Evolutionary conservation across 2,113 vertebrate species (phyloP).

Genomic region (Gymnocephalus cernua): DNA sequence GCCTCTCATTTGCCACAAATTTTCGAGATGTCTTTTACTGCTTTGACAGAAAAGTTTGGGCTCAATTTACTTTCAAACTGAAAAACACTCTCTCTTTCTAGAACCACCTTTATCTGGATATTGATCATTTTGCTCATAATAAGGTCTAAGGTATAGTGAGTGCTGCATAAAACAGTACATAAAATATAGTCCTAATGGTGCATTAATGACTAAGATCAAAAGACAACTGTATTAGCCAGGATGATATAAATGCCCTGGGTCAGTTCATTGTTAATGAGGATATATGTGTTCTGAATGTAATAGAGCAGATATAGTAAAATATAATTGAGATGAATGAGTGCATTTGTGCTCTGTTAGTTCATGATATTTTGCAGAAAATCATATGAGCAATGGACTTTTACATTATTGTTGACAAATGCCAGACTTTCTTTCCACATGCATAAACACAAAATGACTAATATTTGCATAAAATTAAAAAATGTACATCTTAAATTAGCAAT

Average conservation of each 20-base stretch:
- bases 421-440: not conserved
- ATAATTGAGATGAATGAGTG: slow-evolving; percentile 48
- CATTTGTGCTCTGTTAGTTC: slow-evolving; percentile 39
- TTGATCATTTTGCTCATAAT: slow-evolving; percentile 76
- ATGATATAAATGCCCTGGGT: slow-evolving; percentile 71
- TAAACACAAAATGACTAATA: not conserved
- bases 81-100: slow-evolving; percentile 70
- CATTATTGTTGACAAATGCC: slow-evolving; percentile 13
- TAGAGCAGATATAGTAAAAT: slow-evolving; percentile 50
- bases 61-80: slow-evolving; percentile 77
- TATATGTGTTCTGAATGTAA: slow-evolving; percentile 58
- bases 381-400: slow-evolving; percentile 24
- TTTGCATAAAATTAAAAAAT: not conserved
- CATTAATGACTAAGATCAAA: slow-evolving; percentile 80
- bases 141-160: slow-evolving; percentile 68
- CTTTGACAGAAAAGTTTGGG: slow-evolving; percentile 76
- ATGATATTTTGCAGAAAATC: slow-evolving; percentile 50
- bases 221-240: slow-evolving; percentile 65
- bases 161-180: slow-evolving; percentile 80
- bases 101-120: slow-evolving; percentile 72
- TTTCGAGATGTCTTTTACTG: slow-evolving; percentile 82
- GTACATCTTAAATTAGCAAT: slow-evolving; percentile 16
- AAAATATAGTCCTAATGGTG: slow-evolving; percentile 73
- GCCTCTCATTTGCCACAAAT: slow-evolving; percentile 81
- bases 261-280: slow-evolving; percentile 69